These are phyloP conservation scores for Tupaia tana DNA, from an alignment of 2,113 vertebrate genomes.

Conservation along the genomic window DNA sequence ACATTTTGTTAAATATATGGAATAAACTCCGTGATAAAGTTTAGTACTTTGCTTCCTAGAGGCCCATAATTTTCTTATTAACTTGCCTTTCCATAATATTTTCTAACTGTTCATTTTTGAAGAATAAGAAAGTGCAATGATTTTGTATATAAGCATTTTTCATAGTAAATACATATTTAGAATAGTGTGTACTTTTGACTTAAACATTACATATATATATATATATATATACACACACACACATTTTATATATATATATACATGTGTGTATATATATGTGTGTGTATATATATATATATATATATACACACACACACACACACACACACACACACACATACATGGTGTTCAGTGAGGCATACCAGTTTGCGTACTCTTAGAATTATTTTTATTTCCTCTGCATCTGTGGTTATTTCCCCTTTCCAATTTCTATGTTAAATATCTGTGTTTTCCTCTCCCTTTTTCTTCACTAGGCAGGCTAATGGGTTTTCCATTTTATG, in stretches of 20 bases:
- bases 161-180: background rate
- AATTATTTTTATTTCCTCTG: conserved; percentile 47
- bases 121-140: background rate
- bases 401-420: background rate
- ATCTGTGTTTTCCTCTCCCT: background rate
- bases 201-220: background rate
- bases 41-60: background rate
- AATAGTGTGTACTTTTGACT: background rate
- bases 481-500: background rate
- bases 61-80: background rate
- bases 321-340: background rate
- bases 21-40: background rate
- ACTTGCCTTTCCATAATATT: background rate
- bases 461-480: background rate
- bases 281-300: background rate
- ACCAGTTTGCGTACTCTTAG: background rate
- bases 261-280: too few species aligned
- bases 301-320: too few species aligned
- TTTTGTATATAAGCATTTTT: background rate
- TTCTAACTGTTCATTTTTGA: conserved; percentile 39
- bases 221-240: too few species aligned
- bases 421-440: background rate
- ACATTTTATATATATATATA: too few species aligned
- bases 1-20: background rate
- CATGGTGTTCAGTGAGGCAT: background rate